Conservation (phyloP, 2,888 invertebrate genomes). For the Xestia sexstrigata region DNA sequence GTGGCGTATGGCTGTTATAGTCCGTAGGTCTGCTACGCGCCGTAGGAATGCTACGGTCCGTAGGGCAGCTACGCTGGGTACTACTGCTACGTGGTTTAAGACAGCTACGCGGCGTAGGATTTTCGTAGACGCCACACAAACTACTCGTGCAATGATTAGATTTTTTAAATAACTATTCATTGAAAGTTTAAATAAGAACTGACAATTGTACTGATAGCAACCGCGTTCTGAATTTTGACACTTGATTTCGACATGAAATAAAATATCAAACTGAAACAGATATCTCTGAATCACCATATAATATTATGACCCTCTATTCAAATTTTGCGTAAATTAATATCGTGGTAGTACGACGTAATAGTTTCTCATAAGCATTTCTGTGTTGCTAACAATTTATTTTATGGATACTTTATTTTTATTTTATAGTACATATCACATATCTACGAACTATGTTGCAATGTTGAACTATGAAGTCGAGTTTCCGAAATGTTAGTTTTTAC, state of each 20-base stretch:
- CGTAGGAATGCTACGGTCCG: background rate
- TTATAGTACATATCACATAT: background rate
- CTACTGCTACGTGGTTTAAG: too few species aligned
- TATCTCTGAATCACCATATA: conserved; percentile 14
- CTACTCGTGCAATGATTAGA: background rate
- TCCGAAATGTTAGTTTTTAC: conserved; percentile 25
- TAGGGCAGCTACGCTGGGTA: background rate
- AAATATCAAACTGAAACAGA: background rate
- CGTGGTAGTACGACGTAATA: background rate
- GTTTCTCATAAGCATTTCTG: too few species aligned
- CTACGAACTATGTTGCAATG: background rate
- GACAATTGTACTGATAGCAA: background rate
- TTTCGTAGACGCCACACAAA: background rate
- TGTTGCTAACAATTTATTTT: too few species aligned
- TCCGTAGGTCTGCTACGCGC: background rate
- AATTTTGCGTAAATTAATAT: conserved; percentile 31
- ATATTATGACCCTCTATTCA: conserved; percentile 16
- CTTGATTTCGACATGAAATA: background rate
- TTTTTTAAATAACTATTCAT: background rate
- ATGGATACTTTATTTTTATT: too few species aligned
- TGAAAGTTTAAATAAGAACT: background rate
- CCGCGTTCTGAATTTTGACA: background rate
- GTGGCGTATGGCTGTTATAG: background rate
- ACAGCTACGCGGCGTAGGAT: background rate
- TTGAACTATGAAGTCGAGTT: background rate